Conservation (phyloP, 2,113 vertebrate species). For the Gasterosteus aculeatus region DNA sequence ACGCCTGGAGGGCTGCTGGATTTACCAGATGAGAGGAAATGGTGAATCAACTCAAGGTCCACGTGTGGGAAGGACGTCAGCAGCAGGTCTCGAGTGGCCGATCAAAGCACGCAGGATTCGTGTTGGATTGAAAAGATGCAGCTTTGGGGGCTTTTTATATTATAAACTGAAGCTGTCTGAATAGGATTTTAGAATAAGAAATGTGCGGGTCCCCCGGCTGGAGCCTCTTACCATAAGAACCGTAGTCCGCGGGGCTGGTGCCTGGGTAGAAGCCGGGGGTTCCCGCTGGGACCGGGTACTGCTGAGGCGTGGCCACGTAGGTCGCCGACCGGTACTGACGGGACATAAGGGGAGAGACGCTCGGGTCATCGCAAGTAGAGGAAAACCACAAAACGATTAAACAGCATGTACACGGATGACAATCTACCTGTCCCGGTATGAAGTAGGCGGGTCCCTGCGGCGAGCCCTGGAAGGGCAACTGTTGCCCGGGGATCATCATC, state of each 20-base stretch:
- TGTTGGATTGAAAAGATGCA: too few relatives aligned
- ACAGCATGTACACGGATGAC: too few relatives aligned
- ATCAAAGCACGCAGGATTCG: too few relatives aligned
- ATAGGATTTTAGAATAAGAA: too few relatives aligned
- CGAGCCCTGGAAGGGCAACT: slow-evolving; percentile 88
- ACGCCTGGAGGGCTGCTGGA: not conserved
- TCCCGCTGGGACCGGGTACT: slow-evolving; percentile 91
- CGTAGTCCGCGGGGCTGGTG: slow-evolving; percentile 93
- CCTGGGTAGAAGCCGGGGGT: slow-evolving; percentile 92
- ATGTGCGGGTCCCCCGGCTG: slow-evolving; percentile 32
- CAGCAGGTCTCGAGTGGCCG: too few relatives aligned
- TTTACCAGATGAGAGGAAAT: not conserved
- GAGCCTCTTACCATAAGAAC: slow-evolving; percentile 89
- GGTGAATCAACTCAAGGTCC: not conserved
- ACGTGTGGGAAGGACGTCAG: too few relatives aligned
- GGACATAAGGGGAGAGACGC: not conserved
- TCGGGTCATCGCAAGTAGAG: too few relatives aligned
- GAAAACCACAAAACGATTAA: too few relatives aligned
- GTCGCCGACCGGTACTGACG: slow-evolving; percentile 88
- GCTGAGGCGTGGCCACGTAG: slow-evolving; percentile 91
- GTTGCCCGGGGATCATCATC: slow-evolving; percentile 97
- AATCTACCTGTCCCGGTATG: slow-evolving; percentile 89
- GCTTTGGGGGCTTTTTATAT: too few relatives aligned
- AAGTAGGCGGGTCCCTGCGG: slow-evolving; percentile 90
- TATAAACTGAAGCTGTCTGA: too few relatives aligned